These are phyloP conservation scores for Coracopsis vasa DNA, from an alignment of 2,113 vertebrate species.

Conservation along the genomic window DNA sequence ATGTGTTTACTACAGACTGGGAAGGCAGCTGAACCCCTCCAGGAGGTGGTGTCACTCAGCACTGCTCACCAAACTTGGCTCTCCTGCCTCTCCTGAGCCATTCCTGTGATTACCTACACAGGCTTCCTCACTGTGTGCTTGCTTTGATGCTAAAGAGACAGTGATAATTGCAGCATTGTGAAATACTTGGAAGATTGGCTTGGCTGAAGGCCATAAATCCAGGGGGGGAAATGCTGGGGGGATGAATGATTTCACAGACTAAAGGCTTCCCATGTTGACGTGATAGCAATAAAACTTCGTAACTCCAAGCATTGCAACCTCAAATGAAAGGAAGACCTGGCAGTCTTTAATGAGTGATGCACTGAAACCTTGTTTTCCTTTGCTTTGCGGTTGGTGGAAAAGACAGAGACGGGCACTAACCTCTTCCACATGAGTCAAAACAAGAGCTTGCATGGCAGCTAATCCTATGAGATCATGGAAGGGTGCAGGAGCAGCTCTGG, in stretches of 20 bases:
- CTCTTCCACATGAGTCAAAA: background rate
- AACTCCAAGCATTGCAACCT: background rate
- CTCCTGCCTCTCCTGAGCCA: background rate
- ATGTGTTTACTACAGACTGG: background rate
- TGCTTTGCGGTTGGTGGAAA: background rate
- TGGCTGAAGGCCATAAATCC: slow-evolving; percentile 1
- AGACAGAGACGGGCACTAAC: background rate
- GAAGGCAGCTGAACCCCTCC: background rate
- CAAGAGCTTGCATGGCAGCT: background rate
- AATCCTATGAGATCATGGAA: background rate
- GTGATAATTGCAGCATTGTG: slow-evolving; percentile 7
- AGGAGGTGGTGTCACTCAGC: background rate
- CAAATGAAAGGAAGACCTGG: background rate
- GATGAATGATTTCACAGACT: background rate
- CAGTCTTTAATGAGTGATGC: background rate
- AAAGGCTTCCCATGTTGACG: background rate
- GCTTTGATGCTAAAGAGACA: slow-evolving; percentile 14
- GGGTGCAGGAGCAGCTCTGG: background rate
- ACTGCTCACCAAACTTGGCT: background rate
- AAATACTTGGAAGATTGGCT: background rate
- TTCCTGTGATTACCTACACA: background rate
- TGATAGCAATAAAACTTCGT: background rate
- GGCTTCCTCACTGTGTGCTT: background rate
- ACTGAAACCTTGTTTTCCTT: background rate
- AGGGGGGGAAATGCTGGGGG: background rate